Evolutionary conservation across 2,797 vertebrate species (phyloP).

Genomic region (Xiphorhynchus erythropygius): DNA sequence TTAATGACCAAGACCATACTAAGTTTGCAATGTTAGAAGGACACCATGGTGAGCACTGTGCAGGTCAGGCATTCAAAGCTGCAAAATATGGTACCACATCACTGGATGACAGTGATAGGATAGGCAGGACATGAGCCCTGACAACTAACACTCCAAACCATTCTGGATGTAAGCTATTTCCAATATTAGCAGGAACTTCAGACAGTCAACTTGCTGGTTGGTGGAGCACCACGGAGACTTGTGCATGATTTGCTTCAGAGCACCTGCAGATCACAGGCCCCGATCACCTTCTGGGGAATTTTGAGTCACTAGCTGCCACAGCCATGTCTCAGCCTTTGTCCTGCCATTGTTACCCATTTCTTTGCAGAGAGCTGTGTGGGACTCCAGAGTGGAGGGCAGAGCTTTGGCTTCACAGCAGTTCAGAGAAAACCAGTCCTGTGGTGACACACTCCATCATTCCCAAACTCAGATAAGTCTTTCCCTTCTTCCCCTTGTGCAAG

Average conservation of each 20-base stretch:
- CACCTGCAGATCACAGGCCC: background rate
- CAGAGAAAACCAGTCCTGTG: background rate
- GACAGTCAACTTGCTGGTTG: background rate
- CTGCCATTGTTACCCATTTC: background rate
- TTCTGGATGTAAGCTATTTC: background rate
- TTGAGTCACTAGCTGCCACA: background rate
- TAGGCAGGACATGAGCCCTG: background rate
- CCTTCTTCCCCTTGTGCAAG: background rate
- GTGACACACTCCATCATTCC: rapidly evolving
- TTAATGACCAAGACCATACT: background rate
- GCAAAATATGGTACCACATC: background rate
- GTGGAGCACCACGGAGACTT: background rate
- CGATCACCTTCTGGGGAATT: background rate
- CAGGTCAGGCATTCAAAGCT: background rate
- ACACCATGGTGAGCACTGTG: background rate
- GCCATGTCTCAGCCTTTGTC: background rate
- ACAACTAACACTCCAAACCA: background rate
- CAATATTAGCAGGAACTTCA: background rate
- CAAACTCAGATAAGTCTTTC: background rate
- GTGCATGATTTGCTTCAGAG: background rate
- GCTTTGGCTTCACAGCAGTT: background rate
- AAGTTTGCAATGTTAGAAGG: background rate
- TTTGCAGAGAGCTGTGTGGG: background rate
- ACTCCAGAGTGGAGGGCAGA: background rate
- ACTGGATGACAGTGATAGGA: background rate